Evolutionary conservation across 2,797 vertebrate genomes (phyloP).

Genomic region (Pseudomugil tenellus): DNA sequence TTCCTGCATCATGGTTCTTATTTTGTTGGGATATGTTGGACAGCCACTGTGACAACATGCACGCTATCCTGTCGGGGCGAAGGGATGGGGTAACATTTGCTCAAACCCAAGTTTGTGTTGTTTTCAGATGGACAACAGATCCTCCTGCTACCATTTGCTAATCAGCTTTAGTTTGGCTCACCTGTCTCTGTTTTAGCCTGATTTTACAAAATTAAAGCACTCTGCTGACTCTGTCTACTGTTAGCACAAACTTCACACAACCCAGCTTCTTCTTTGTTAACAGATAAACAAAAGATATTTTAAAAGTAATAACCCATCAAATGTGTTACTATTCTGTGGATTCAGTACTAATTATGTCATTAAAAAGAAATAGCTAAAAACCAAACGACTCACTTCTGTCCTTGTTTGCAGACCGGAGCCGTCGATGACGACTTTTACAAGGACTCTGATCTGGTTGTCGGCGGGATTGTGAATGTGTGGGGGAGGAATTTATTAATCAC

Average conservation of each 20-base stretch:
- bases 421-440: constrained; percentile 87
- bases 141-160: not conserved
- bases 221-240: not conserved
- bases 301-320: not conserved
- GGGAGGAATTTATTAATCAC: constrained; percentile 88
- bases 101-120: not conserved
- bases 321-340: not conserved
- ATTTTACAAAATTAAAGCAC: not conserved
- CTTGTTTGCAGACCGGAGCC: constrained; percentile 83
- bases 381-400: not conserved
- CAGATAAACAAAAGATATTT: not conserved
- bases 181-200: not conserved
- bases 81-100: not conserved
- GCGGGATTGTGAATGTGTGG: constrained; percentile 88
- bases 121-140: not conserved
- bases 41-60: too few species aligned
- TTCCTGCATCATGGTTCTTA: too few species aligned
- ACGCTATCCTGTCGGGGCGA: too few species aligned
- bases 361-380: not conserved
- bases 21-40: too few species aligned
- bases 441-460: constrained; percentile 89
- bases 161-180: not conserved
- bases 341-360: not conserved
- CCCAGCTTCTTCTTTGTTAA: not conserved
- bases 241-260: not conserved